Conservation (phyloP, 2,888 invertebrate genomes). For the Leptothorax acervorum region DNA sequence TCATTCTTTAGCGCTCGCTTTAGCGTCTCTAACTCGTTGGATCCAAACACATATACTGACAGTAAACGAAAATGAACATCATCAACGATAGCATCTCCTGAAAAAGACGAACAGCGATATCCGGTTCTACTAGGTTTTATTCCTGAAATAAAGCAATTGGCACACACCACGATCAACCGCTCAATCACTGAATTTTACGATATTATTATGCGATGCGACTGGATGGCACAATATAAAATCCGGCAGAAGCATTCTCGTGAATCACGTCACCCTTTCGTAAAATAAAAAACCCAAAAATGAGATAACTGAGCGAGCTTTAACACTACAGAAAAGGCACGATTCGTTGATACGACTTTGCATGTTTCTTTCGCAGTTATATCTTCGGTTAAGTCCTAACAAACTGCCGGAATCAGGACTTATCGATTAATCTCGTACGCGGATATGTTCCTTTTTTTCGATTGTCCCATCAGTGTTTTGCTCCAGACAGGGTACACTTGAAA, state of each 20-base stretch:
- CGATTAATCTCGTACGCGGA: not conserved
- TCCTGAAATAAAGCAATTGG: slow-evolving; percentile 1
- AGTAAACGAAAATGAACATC: slow-evolving; percentile 38
- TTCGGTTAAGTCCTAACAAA: not conserved
- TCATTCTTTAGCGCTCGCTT: not conserved
- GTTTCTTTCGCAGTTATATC: not conserved
- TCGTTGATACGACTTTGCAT: not conserved
- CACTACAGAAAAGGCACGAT: not conserved
- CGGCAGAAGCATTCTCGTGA: not conserved
- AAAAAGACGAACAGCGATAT: not conserved
- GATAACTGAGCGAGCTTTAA: not conserved
- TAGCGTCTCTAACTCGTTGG: not conserved
- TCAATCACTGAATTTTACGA: slow-evolving; percentile 12
- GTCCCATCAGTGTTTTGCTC: not conserved
- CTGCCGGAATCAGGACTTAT: not conserved
- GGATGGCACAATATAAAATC: not conserved
- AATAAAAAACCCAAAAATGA: not conserved
- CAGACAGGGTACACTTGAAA: not conserved
- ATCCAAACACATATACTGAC: not conserved
- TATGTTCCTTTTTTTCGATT: not conserved
- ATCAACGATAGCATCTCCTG: not conserved
- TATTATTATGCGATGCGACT: not conserved
- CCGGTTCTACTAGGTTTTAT: not conserved
- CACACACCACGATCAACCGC: not conserved
- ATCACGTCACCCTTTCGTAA: not conserved